Conservation (phyloP, 1,140 invertebrate species). For the Euschistus heros region DNA sequence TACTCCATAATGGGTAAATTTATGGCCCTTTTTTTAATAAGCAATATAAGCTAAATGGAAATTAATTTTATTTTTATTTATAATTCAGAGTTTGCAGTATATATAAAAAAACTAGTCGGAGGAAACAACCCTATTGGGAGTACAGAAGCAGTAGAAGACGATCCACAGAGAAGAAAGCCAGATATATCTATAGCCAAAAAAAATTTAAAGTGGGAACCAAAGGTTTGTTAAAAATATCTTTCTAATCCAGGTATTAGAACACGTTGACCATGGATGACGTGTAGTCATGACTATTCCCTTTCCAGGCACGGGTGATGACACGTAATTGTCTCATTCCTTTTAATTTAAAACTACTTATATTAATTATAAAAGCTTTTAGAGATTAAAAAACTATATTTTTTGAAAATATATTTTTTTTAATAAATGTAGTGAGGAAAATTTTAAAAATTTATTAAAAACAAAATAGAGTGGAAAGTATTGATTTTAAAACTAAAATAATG, state of each 20-base stretch:
- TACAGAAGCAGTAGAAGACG: constrained; percentile 79
- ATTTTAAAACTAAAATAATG: no score
- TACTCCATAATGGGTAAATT: constrained; percentile 79
- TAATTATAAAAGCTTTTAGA: no score
- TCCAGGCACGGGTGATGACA: no score
- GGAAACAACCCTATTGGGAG: constrained; percentile 74
- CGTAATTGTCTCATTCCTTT: no score
- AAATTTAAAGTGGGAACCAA: constrained; percentile 87
- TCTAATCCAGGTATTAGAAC: background rate
- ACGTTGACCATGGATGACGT: background rate
- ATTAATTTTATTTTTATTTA: background rate
- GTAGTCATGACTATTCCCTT: no score
- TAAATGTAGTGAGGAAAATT: no score
- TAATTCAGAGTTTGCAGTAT: constrained; percentile 77
- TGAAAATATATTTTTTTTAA: no score
- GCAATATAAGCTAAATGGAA: background rate
- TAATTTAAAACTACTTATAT: no score
- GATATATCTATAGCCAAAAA: constrained; percentile 83
- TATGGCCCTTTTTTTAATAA: background rate
- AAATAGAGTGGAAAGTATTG: no score
- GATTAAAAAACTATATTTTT: no score
- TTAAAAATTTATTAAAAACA: no score
- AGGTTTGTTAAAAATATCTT: constrained; percentile 42
- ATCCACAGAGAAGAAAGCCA: constrained; percentile 86
- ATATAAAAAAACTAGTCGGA: constrained; percentile 80